Evolutionary conservation across 2,113 vertebrate species (phyloP), one percentile per base, ranked within the genome.

Genomic region (Euleptes europaea): DNA sequence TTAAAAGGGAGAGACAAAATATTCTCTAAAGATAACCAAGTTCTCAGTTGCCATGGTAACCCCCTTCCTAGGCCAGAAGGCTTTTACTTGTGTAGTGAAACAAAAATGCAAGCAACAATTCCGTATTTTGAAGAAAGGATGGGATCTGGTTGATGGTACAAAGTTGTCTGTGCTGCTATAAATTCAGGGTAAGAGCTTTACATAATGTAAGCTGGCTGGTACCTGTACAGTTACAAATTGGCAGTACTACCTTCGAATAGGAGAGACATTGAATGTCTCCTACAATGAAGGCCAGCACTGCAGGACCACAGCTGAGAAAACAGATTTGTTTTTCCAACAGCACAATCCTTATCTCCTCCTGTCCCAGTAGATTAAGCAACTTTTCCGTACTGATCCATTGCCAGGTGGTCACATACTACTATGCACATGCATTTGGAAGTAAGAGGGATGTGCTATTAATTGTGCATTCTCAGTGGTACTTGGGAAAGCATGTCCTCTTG

Each of bases 1-100:
- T 94, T 94, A 93, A 94, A 89, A 93, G 85, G 88, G 70, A 90
- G 75, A 95, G 89, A 90, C 86, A 91, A 94, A 92, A 94, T 89
- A 93, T 1, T 88, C 88, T 90, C 94, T 76, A 86, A 91, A 91
- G 90, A 94, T 91, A 94, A 93, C 66, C 81, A 73, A 65, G 31
- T 86, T 89, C 84, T 93, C 82, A 84, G 94, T 94, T 94, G 90
- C 92, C 86, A 94, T 85, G 75, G 89, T 65, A 94, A 94, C 90
- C 13, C 78, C n/a, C 49, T 89, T 86, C 85, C 81, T 86, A 91
- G 93, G 35, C 74, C 89, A 82, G 80, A 88, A 92, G 78, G 65
- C 80, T 92, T 93, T 2, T 0, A 88, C 82, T 86, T 80, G 42
- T 44, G 73, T 0, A 0, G 67, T 0, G 0, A 69, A 86, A n/a